These are phyloP conservation scores for Paraplagusia blochii DNA, from an alignment of 2,113 vertebrate species.

Conservation along the genomic window DNA sequence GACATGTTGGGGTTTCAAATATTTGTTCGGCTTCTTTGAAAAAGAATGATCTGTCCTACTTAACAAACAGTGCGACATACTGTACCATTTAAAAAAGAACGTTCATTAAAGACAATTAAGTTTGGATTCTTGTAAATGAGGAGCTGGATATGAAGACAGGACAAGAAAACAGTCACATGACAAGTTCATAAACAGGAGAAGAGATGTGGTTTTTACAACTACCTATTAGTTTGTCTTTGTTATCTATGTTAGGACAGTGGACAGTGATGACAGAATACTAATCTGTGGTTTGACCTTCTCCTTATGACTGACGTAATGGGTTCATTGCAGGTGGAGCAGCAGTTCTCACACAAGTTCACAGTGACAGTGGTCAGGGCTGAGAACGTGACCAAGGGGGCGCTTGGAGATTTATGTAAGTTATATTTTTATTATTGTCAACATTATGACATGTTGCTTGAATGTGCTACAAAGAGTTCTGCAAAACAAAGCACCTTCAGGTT, in stretches of 20 bases:
- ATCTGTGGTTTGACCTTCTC: background rate
- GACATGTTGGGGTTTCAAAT: background rate
- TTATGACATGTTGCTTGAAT: no score
- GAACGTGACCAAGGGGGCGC: constrained; percentile 91
- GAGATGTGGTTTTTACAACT: no score
- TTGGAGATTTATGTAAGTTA: constrained; percentile 94
- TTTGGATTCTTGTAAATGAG: background rate
- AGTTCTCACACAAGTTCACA: constrained; percentile 89
- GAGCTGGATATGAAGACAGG: no score
- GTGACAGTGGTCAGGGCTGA: constrained; percentile 86
- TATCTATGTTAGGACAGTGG: no score
- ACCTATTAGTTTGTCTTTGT: no score
- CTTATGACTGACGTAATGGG: constrained; percentile 2
- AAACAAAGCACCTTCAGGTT: no score
- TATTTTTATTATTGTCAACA: background rate
- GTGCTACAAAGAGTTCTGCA: no score
- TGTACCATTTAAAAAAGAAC: background rate
- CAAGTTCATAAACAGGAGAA: no score
- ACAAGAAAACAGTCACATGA: no score
- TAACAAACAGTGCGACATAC: background rate
- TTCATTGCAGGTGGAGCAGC: constrained; percentile 88
- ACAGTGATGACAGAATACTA: background rate
- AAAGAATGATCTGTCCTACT: background rate
- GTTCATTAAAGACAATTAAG: background rate
- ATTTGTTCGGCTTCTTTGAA: background rate